Percentiles rank a stretch among this genome's conserved stretches.
These are phyloP conservation scores for Lycopodina hypogea DNA, from an alignment of 37 sponge, comb jelly and placozoan genomes.

Conservation along the genomic window DNA sequence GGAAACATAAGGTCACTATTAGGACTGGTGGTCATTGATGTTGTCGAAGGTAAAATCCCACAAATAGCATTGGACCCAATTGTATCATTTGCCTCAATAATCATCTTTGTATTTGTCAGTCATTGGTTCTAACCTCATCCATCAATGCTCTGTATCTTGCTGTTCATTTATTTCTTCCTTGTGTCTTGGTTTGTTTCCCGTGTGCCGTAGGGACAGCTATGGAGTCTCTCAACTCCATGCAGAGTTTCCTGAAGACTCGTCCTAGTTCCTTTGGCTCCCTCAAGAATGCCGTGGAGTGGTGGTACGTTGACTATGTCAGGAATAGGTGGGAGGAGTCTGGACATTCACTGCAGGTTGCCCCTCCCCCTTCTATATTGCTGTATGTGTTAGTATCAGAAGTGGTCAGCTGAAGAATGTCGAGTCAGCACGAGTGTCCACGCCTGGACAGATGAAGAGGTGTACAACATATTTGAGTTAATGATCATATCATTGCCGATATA, in stretches of 20 bases:
- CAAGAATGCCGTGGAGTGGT: slow-evolving; percentile 91
- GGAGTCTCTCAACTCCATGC: slow-evolving; percentile 75
- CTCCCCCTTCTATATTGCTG: neutral
- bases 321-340: too few species aligned
- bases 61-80: neutral
- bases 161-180: neutral
- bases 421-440: slow-evolving; percentile 87
- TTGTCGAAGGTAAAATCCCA: slow-evolving; percentile 85
- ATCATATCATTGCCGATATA: neutral
- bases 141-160: neutral
- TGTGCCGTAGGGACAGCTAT: slow-evolving; percentile 73
- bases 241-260: slow-evolving; percentile 66
- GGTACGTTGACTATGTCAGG: slow-evolving; percentile 33
- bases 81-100: neutral
- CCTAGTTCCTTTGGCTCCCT: slow-evolving; percentile 65
- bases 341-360: too few species aligned
- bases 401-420: slow-evolving; percentile 73
- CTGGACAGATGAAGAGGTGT: slow-evolving; percentile 68
- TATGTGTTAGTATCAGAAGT: slow-evolving; percentile 62
- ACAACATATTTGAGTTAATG: neutral
- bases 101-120: neutral
- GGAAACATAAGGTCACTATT: slow-evolving; percentile 53
- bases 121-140: neutral
- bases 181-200: neutral
- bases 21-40: slow-evolving; percentile 88